Evolutionary conservation across 2,888 invertebrate species (phyloP), one percentile per base, ranked within the genome.

Genomic region (Escarpia spicata): DNA sequence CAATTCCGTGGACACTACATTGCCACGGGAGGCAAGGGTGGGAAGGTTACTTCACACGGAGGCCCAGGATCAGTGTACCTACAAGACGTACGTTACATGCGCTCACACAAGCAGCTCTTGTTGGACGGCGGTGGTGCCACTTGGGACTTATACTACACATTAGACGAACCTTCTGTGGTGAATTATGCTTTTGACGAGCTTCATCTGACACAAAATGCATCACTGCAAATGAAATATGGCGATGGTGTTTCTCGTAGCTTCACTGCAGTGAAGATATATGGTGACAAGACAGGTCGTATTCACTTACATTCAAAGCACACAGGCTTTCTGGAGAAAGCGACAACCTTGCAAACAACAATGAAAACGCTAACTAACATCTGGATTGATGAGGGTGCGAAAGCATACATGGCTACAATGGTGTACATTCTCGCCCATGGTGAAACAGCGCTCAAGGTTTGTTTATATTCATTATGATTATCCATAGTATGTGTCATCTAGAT

Each of bases 261-360:
- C 19, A 75, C 75, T n/a, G 75, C 75, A 75, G 75, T 75, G 75
- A 75, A 75, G 75, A 75, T 75, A 75, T 75, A 75, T 75, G 95
- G 95, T 6, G 95, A 95, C 89, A 93, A 93, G 89, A 94, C 95
- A 37, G 95, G 95, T 4, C 94, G 95, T 92, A 45, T 95, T n/a
- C 94, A 95, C 89, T 92, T 94, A 0, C 93, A 94, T 60, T 92
- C 93, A 1, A 95, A 95, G 60, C 94, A 94, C 90, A 92, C 90
- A 10, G 94, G 94, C 91, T n/a, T 93, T 3, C 58, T 92, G 9
- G 94, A 93, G 3, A 95, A 95, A 91, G 93, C 94, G 8, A 94
- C 94, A 0, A 75, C 75, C 26, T 75, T 75, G 75, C 43, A 9
- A 44, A 91, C 93, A 90, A 91, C 92, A n/a, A 94, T 93, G 8